Conservation (phyloP, 2,888 invertebrate genomes). For the Coelogynopora nodosa region DNA sequence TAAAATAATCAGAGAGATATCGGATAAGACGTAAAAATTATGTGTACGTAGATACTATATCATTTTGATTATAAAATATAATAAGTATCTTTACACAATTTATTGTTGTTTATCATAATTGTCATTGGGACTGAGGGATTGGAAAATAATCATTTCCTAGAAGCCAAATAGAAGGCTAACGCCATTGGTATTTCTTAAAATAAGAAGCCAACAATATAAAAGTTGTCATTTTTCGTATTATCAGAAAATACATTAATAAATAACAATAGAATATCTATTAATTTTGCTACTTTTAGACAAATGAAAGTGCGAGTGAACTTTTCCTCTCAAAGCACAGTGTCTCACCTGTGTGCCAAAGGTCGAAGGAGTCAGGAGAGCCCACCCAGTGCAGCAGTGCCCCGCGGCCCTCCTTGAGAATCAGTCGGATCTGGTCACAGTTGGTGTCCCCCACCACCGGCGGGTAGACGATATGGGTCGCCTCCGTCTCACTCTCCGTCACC, state of each 20-base stretch:
- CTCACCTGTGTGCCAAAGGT: conserved; percentile 40
- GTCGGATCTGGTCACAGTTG: conserved; percentile 51
- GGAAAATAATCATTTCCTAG: no score
- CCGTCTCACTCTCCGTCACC: conserved; percentile 75
- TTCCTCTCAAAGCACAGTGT: no score
- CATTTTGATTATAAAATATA: no score
- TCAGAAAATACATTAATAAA: not conserved
- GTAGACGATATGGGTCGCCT: conserved; percentile 86
- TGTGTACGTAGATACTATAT: no score
- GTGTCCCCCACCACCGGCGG: conserved; percentile 65
- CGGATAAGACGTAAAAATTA: no score
- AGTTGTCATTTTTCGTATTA: not conserved
- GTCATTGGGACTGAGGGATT: no score
- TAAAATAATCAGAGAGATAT: no score
- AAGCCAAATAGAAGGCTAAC: no score
- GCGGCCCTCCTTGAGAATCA: conserved; percentile 41
- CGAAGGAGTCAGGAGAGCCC: not conserved
- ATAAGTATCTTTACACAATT: no score
- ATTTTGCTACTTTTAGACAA: conserved; percentile 68
- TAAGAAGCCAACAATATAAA: not conserved
- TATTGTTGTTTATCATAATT: no score
- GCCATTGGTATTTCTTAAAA: not conserved
- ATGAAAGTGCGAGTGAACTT: conserved; percentile 66
- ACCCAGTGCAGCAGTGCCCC: conserved; percentile 44
- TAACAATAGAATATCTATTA: not conserved